phyloP scores from a whole-genome alignment of 2,797 vertebrate genomes.

The Carapus acus region DNA sequence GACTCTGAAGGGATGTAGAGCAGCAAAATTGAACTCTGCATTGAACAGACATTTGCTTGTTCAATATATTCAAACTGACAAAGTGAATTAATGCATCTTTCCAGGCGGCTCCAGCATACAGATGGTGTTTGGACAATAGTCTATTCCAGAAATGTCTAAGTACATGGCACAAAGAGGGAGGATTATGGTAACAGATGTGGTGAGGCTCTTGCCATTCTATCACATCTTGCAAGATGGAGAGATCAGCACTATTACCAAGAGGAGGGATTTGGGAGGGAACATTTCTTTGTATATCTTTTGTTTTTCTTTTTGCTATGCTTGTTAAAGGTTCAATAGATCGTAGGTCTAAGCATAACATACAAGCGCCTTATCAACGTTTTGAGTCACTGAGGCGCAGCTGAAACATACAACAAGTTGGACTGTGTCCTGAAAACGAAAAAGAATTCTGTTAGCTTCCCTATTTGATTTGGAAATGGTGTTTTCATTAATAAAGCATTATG shows the following conservation, averaged over 20 bases:
- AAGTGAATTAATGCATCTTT: conserved; percentile 34
- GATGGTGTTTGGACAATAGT: conserved; percentile 45
- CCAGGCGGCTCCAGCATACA: conserved; percentile 27
- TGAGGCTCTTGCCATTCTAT: conserved; percentile 54
- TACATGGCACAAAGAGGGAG: conserved; percentile 44
- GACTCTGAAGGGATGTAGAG: background rate
- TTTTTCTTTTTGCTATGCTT: no score
- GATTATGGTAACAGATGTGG: conserved; percentile 62
- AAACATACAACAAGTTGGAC: no score
- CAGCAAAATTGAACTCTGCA: background rate
- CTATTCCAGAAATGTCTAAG: conserved; percentile 37
- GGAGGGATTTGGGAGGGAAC: no score
- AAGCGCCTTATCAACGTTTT: no score
- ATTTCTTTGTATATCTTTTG: no score
- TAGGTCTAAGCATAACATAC: no score
- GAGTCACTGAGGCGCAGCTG: no score
- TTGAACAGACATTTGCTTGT: background rate
- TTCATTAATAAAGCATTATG: no score
- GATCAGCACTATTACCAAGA: conserved; percentile 69
- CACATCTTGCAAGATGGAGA: conserved; percentile 58
- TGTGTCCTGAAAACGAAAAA: no score
- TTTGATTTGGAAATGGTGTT: no score
- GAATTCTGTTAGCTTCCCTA: no score
- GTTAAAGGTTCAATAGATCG: no score
- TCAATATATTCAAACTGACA: conserved; percentile 1